Base-by-base conservation (phyloP, 2,797 vertebrate genomes). In the Labeo calbasu region DNA sequence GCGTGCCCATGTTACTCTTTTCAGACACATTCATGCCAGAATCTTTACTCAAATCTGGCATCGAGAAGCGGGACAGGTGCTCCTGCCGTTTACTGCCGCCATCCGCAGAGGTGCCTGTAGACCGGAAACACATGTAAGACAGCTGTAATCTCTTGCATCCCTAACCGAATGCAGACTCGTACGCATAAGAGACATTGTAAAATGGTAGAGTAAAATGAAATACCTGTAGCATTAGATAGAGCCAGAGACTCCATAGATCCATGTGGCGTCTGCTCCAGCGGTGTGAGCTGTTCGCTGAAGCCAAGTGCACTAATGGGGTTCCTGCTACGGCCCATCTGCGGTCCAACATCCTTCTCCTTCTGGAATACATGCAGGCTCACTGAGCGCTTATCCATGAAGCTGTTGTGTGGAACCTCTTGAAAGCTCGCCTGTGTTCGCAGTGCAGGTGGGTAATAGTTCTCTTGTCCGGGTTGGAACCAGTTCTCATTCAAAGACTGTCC, bases 31-130 rank as follows among this genome's bases (percentile, higher is more conserved):
- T 99, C 97, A 99, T 97, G 51, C 97, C 98, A 0, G 98, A 99
- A 94, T 99, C 98, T 92, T 99, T 99, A 94, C 98, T 99, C 88
- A 99, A 93, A 91, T 99, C 98, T 0, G 98, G 98, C 98, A 99
- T 99, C 15, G 98, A 99, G 91, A 99, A 99, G 36, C 96, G 95
- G 72, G 98, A 99, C 50, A 99, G 96, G 81, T 98, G 97, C 91
- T 99, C 98, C 90, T 98, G 98, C 59, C 96, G 95, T 89, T 96
- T 98, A 88, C 96, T 93, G 9, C 95, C 96, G 0, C 97, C 96
- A 0, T 99, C 97, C 2, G 95, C 95, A 0, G 97, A 98, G 84
- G 96, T 95, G 32, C 97, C 98, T 99, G 86, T 59, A 65, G 40
- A 78, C 19, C 21, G 59, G 72, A 84, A 21, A 79, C 53, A 75